These are phyloP conservation scores for Aleiodes testaceus DNA, from an alignment of 2,888 invertebrate genomes.

Conservation along the genomic window DNA sequence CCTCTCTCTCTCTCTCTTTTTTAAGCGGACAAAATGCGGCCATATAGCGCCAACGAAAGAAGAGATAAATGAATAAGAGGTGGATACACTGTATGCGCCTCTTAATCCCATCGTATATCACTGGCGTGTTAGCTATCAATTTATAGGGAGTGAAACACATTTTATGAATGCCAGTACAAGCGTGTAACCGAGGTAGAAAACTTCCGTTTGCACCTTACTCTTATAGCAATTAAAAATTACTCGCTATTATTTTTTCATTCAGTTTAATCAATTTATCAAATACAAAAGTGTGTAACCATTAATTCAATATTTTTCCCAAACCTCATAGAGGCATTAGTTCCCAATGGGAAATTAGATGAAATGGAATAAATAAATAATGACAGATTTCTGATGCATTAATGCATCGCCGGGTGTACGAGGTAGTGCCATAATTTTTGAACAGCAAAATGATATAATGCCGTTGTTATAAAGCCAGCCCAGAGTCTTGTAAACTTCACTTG, in stretches of 20 bases:
- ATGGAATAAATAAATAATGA: constrained; percentile 8
- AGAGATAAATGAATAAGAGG: background rate
- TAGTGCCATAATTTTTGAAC: constrained; percentile 60
- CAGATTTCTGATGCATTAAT: constrained; percentile 52
- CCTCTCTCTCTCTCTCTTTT: background rate
- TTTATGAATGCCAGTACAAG: constrained; percentile 59
- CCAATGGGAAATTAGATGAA: constrained; percentile 10
- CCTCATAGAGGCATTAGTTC: background rate
- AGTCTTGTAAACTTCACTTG: constrained; percentile 65
- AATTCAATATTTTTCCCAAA: background rate
- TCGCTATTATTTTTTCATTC: background rate
- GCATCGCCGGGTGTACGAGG: constrained; percentile 43
- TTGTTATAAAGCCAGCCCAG: constrained; percentile 57
- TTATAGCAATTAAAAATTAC: constrained; percentile 19
- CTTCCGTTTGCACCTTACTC: constrained; percentile 51
- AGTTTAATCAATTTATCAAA: constrained; percentile 2
- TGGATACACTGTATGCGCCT: constrained; percentile 44
- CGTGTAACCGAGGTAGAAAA: constrained; percentile 53
- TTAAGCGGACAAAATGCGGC: background rate
- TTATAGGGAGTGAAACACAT: constrained; percentile 62
- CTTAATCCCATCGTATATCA: constrained; percentile 57
- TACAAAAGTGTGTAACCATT: background rate
- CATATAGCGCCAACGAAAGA: constrained; percentile 1
- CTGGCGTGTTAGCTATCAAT: constrained; percentile 58
- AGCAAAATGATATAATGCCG: constrained; percentile 66